Conservation (phyloP, 2,113 vertebrate species). For the Sceloporus undulatus region DNA sequence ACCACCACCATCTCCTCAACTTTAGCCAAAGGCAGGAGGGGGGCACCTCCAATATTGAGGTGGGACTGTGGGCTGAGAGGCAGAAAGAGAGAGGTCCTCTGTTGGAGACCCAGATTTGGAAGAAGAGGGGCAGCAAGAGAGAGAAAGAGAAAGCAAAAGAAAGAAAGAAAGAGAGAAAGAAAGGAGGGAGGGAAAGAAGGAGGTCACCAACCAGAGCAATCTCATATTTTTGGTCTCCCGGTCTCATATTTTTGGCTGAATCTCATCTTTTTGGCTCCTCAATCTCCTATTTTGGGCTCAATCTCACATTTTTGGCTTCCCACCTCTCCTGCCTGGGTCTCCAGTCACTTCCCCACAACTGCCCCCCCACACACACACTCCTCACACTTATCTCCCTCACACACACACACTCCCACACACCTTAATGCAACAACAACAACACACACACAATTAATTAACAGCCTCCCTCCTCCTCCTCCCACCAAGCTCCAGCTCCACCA, state of each 20-base stretch:
- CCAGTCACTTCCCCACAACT: slow-evolving; percentile 73
- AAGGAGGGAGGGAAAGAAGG: slow-evolving; percentile 76
- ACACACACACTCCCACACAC: slow-evolving; percentile 39
- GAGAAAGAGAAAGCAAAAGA: slow-evolving; percentile 41
- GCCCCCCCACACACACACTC: slow-evolving; percentile 64
- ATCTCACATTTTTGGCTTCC: slow-evolving; percentile 47
- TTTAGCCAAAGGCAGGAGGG: slow-evolving; percentile 63
- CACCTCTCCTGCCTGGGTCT: slow-evolving; percentile 69
- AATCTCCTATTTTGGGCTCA: slow-evolving; percentile 8
- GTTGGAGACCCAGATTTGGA: slow-evolving; percentile 70
- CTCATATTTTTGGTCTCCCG: slow-evolving; percentile 53
- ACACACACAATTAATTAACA: slow-evolving; percentile 79
- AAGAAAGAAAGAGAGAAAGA: slow-evolving; percentile 67
- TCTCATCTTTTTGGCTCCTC: no score
- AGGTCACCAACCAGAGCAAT: slow-evolving; percentile 78
- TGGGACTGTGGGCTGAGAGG: background rate
- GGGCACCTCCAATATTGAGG: background rate
- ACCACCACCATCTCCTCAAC: slow-evolving; percentile 80
- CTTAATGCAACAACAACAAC: slow-evolving; percentile 69
- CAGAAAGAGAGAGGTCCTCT: slow-evolving; percentile 54
- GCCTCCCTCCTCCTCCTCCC: slow-evolving; percentile 66
- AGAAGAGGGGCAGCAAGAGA: slow-evolving; percentile 50
- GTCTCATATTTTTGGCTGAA: no score
- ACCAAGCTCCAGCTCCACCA: slow-evolving; percentile 60
- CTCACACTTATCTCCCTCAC: slow-evolving; percentile 82